Evolutionary conservation across 2,888 invertebrate genomes (phyloP), one percentile per base, ranked within the genome.

Genomic region (Conomelus anceps): DNA sequence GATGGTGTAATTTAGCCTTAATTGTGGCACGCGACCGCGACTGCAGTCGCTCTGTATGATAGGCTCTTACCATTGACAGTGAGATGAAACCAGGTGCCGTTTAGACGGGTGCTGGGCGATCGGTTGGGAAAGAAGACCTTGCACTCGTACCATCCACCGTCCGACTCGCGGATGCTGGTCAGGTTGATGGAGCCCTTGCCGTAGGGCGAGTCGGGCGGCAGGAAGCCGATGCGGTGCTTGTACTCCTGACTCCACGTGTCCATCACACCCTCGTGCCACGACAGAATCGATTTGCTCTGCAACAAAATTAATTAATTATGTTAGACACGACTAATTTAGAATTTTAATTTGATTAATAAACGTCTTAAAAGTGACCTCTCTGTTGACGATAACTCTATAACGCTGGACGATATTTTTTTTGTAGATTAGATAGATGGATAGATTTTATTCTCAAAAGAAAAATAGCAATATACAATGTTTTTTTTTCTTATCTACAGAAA

Each of bases 81-180:
- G 89, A 98, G 95, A 93, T 97, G 96, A 93, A 97, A 97, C 96
- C 97, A 97, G 23, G 98, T 98, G 91, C 98, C 98, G 94, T 98
- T 98, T 93, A 97, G 96, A 91, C 97, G 95, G 26, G 96, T 95
- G 91, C 96, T 96, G n/a, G 98, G 97, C 89, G 97, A 95, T 92
- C 98, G 95, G 93, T 98, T 98, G 90, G 98, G 97, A 93, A 98
- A 98, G 92, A 96, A 95, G 91, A 98, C 96, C 93, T 95, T 96
- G 94, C 98, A 98, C 94, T 98, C 97, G 94, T 97, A 98, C 95
- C 97, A 97, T 91, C 98, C 98, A 92, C 97, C 96, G 94, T 98
- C 98, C 88, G 96, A 95, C 93, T 98, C 98, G 91, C 97, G 95
- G 92, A 98, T 97, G 91, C 97, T 96, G 89, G 97, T 97, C 91